Evolutionary conservation across 53 echinoderm and acorn worm species (phyloP).

Genomic region (Zoroaster sp.): DNA sequence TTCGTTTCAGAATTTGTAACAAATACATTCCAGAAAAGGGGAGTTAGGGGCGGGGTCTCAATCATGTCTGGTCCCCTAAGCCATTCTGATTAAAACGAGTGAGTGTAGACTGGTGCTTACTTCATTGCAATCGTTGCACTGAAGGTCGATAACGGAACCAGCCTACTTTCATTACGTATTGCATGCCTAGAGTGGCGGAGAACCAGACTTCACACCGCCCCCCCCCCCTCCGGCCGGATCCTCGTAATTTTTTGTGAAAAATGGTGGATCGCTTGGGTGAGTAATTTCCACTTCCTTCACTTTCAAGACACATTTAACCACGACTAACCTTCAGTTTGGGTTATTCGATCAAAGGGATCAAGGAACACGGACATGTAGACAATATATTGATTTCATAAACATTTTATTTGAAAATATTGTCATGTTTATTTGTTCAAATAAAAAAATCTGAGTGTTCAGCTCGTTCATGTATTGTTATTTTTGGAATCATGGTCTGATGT

Average conservation of each 20-base stretch:
- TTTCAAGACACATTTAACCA: background rate
- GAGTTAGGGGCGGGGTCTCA: too few species aligned
- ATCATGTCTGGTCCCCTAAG: background rate
- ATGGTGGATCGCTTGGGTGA: constrained; percentile 90
- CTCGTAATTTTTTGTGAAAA: constrained; percentile 42
- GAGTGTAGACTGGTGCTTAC: background rate
- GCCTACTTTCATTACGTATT: background rate
- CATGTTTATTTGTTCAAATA: background rate
- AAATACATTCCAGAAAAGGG: too few species aligned
- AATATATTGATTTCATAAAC: background rate
- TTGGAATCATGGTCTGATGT: too few species aligned
- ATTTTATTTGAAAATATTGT: background rate
- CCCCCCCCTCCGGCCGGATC: too few species aligned
- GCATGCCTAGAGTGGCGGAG: background rate
- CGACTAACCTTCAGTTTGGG: background rate
- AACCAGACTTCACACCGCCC: constrained; percentile 44
- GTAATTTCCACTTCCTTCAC: constrained; percentile 68
- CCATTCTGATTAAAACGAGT: background rate
- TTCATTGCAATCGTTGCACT: background rate
- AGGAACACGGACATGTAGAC: background rate
- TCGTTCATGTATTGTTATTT: too few species aligned
- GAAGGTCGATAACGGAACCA: background rate
- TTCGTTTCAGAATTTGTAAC: too few species aligned
- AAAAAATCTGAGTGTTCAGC: background rate
- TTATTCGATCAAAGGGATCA: background rate